Percentiles rank a stretch among this genome's conserved stretches.
Conservation (phyloP, 2,113 vertebrate genomes). For the Thermophis baileyi region DNA sequence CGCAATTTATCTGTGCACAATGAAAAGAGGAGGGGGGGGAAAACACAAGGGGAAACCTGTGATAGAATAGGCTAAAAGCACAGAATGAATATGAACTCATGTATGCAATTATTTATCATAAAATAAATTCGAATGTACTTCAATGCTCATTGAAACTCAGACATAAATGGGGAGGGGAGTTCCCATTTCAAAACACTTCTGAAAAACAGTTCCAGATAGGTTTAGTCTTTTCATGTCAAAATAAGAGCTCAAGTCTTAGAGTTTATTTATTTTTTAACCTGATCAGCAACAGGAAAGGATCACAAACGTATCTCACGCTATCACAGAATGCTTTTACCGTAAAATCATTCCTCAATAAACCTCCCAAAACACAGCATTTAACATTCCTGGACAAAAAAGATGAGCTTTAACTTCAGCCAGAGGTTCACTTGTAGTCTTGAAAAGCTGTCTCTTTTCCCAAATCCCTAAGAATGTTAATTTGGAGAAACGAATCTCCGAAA, state of each 20-base stretch:
- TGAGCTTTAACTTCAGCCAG: background rate
- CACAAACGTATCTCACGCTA: background rate
- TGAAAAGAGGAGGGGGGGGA: background rate
- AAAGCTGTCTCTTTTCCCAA: background rate
- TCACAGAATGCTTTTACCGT: background rate
- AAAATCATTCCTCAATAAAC: background rate
- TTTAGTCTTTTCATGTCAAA: background rate
- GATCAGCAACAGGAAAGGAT: constrained; percentile 20
- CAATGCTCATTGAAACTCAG: background rate
- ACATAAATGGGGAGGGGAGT: background rate
- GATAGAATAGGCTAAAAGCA: background rate
- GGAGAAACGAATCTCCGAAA: background rate
- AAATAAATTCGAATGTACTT: background rate
- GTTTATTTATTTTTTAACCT: background rate
- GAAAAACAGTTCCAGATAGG: background rate
- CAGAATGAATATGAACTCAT: background rate
- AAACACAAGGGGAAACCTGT: too few relatives aligned
- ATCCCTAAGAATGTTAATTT: background rate
- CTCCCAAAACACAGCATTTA: background rate
- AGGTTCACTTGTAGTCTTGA: background rate
- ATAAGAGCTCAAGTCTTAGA: background rate
- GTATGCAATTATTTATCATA: too few relatives aligned
- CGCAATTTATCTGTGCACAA: background rate
- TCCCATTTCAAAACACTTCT: too few relatives aligned
- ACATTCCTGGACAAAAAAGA: background rate